Base-by-base conservation (phyloP, 2,797 vertebrate species). In the Leptodactylus fallax region DNA sequence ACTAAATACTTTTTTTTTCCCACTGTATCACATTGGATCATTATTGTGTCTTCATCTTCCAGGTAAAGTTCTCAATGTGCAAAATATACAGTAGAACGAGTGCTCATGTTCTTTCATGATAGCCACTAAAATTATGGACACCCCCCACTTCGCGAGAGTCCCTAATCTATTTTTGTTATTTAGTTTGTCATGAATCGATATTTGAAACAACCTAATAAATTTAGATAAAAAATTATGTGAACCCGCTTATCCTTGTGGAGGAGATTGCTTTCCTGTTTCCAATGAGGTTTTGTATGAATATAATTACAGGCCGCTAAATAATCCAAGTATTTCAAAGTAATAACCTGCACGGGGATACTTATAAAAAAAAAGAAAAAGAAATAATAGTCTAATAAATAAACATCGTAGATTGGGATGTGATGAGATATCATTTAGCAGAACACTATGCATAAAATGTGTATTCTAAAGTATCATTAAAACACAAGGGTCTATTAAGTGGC, bases 391-490 rank as follows among this genome's bases (percentile, higher is more conserved):
- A 60, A 81, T 17, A 74, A 80, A 61, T 61, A 61, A 77, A 63
- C 25, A 61, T 3, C 36, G 14, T 25, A 74, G 25, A 83, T 83
- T 51, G 81, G n/a, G 25, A 69, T 74, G 77, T 63, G 83, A 85
- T 88, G 82, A 71, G 81, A 55, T n/a, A 88, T 85, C 77, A 85
- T 88, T 88, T 88, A 79, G 65, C 16, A 55, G 77, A 80, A 88
- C 83, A 88, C 87, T 67, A 81, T 71, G 83, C 83, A 85, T 67
- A 85, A 85, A 36, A 85, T 80, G 12, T 81, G 45, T 81, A 76
- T 88, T 81, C 69, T 45, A 61, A 85, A 88, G 87, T 72, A 51
- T 81, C 87, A 88, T 88, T 88, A 85, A 80, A 85, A 45, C 53
- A 80, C 67, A 81, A 88, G 87, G 60, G 67, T 72, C 77, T 88